These are phyloP conservation scores for Drosophila rellima DNA, from an alignment of 2,888 invertebrate genomes.

Conservation along the genomic window DNA sequence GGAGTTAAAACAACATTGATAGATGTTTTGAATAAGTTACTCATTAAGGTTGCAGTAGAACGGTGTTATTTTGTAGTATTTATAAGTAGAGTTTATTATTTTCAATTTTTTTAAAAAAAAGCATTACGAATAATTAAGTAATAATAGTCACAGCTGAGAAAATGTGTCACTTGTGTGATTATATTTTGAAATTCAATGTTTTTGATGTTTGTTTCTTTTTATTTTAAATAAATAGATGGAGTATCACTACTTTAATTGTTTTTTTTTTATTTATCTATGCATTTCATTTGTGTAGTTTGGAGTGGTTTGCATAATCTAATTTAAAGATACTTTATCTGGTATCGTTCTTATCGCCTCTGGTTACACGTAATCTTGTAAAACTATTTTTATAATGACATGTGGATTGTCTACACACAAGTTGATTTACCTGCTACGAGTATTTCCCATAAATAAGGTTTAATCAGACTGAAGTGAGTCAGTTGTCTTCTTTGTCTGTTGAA, in stretches of 20 bases:
- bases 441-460: slow-evolving; percentile 2
- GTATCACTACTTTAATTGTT: no score
- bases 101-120: neutral
- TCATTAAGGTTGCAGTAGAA: neutral
- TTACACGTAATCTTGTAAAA: slow-evolving; percentile 5
- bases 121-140: neutral
- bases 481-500: slow-evolving; percentile 3
- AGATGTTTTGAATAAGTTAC: neutral
- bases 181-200: no score
- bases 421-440: neutral
- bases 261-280: neutral
- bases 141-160: no score
- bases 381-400: neutral
- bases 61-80: neutral
- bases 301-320: slow-evolving; percentile 1
- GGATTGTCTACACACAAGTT: neutral
- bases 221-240: no score
- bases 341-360: slow-evolving; percentile 4
- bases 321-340: slow-evolving; percentile 5
- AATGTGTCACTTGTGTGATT: no score
- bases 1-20: neutral
- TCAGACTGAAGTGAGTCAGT: slow-evolving; percentile 20
- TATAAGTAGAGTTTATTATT: neutral
- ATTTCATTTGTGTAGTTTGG: neutral
- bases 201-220: neutral